Percentiles rank a stretch among this genome's conserved stretches.
Conservation (phyloP, 1,140 invertebrate species). For the Meloidogyne exigua region DNA sequence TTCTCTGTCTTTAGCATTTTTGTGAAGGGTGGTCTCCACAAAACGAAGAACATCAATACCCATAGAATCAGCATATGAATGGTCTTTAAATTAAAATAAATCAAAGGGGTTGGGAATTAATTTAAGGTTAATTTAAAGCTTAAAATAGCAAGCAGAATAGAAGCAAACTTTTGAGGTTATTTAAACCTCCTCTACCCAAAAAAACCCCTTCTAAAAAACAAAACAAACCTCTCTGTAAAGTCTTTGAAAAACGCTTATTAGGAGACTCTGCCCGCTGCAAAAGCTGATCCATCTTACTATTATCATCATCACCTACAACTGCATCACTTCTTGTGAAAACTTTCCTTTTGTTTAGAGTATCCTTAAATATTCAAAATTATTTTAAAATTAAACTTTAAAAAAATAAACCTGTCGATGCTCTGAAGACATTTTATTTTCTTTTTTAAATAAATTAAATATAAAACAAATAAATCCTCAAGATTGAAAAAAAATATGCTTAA, state of each 20-base stretch:
- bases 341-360: constrained; percentile 13
- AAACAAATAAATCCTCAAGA: background rate
- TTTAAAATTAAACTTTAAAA: background rate
- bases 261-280: background rate
- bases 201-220: background rate
- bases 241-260: constrained; percentile 7
- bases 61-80: constrained; percentile 32
- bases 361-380: constrained; percentile 17
- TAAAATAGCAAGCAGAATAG: background rate
- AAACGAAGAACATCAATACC: constrained; percentile 35
- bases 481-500: too few species aligned
- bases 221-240: background rate
- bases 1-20: constrained; percentile 41
- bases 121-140: too few species aligned
- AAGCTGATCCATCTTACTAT: background rate
- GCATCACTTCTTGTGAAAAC: constrained; percentile 17
- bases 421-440: background rate
- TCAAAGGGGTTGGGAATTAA: background rate
- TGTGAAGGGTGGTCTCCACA: constrained; percentile 36
- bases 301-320: constrained; percentile 17
- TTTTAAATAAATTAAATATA: background rate
- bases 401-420: background rate
- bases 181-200: background rate
- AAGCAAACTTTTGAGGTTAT: too few species aligned
- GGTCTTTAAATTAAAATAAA: constrained; percentile 25